phyloP scores from a whole-genome alignment of 2,888 invertebrate species.

The Eretmocerus hayati region DNA sequence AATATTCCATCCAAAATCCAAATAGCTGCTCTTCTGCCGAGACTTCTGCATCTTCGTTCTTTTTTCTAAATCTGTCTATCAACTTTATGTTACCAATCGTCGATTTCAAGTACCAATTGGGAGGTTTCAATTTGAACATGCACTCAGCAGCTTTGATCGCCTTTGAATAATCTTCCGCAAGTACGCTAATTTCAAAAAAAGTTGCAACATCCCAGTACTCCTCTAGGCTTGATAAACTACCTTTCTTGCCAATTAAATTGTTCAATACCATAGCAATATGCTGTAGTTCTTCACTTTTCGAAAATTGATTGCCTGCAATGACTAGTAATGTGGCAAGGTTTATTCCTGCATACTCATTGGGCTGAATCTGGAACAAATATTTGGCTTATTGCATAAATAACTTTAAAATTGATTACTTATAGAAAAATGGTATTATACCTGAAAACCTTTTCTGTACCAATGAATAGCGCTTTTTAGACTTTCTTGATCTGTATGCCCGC shows the following conservation, averaged over 20 bases:
- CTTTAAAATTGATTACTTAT: slow-evolving; percentile 2
- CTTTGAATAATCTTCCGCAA: slow-evolving; percentile 94
- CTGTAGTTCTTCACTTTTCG: slow-evolving; percentile 82
- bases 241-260: slow-evolving; percentile 96
- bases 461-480: slow-evolving; percentile 88
- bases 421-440: slow-evolving; percentile 45
- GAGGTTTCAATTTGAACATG: slow-evolving; percentile 86
- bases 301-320: slow-evolving; percentile 92
- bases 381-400: background rate
- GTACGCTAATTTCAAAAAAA: slow-evolving; percentile 95
- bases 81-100: slow-evolving; percentile 94
- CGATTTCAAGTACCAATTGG: slow-evolving; percentile 91
- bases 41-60: slow-evolving; percentile 62
- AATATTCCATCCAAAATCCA: slow-evolving; percentile 98
- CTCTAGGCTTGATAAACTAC: slow-evolving; percentile 81
- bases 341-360: slow-evolving; percentile 98
- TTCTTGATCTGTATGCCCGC: slow-evolving; percentile 79
- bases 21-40: slow-evolving; percentile 84
- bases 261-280: slow-evolving; percentile 92
- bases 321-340: slow-evolving; percentile 95
- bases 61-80: slow-evolving; percentile 84
- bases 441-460: slow-evolving; percentile 97
- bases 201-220: slow-evolving; percentile 99
- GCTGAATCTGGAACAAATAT: slow-evolving; percentile 61
- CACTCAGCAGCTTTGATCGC: slow-evolving; percentile 94